These are phyloP conservation scores for Ariolimax columbianus DNA, from an alignment of 2,888 invertebrate species.

Conservation along the genomic window DNA sequence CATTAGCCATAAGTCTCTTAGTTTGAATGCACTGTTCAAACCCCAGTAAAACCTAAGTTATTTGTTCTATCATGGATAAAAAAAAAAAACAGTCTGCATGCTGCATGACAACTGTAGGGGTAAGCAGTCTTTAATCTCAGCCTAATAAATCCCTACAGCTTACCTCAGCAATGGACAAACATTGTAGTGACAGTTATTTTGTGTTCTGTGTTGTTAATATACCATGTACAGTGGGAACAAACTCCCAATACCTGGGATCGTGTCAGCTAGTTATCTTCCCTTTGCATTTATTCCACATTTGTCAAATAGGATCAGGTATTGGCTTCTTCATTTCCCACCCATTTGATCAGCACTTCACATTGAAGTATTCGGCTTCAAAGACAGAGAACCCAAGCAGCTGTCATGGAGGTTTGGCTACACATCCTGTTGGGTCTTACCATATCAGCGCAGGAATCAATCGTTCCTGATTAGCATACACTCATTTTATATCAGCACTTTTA, in stretches of 20 bases:
- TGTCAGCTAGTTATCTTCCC: not conserved
- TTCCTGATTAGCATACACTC: constrained; percentile 5
- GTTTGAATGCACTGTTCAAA: too few relatives aligned
- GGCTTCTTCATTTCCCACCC: constrained; percentile 54
- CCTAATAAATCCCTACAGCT: too few relatives aligned
- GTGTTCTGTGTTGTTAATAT: too few relatives aligned
- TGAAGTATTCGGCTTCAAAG: not conserved
- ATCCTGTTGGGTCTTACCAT: not conserved
- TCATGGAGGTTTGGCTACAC: not conserved
- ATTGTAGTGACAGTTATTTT: too few relatives aligned
- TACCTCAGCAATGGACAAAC: too few relatives aligned
- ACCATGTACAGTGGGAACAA: not conserved
- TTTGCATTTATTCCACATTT: not conserved
- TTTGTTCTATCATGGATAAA: too few relatives aligned
- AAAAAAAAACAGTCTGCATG: too few relatives aligned
- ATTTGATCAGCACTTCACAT: constrained; percentile 28
- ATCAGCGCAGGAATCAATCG: not conserved
- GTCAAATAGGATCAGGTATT: constrained; percentile 42
- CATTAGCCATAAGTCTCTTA: too few relatives aligned
- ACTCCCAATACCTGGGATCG: not conserved
- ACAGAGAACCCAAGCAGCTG: not conserved
- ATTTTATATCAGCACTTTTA: not conserved
- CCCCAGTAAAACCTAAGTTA: too few relatives aligned
- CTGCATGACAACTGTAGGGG: too few relatives aligned
- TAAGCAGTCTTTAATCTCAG: too few relatives aligned